Percentiles rank a stretch among this genome's conserved stretches.
Evolutionary conservation across 2,888 invertebrate genomes (phyloP).

Genomic region (Lasioglossum villosulum): DNA sequence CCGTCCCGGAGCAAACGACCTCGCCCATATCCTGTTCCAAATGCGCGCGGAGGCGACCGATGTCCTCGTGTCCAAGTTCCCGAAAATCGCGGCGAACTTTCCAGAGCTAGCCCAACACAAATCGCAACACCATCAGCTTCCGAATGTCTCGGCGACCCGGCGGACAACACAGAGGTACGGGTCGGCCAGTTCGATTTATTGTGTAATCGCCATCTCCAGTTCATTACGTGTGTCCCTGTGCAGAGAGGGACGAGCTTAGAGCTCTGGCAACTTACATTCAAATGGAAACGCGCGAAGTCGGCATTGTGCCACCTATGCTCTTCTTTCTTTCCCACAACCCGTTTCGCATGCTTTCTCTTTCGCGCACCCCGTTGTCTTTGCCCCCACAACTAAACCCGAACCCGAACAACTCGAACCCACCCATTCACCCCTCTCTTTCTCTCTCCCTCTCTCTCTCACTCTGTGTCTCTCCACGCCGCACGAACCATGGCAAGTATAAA

Average conservation of each 20-base stretch:
- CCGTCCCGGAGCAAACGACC: background rate
- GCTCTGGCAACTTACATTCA: conserved; percentile 52
- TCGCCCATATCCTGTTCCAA: background rate
- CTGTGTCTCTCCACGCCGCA: conserved; percentile 47
- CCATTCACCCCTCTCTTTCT: background rate
- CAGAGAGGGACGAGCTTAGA: conserved; percentile 32
- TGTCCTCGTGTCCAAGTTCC: background rate
- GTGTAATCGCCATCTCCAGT: conserved; percentile 33
- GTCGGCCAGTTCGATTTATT: conserved; percentile 38
- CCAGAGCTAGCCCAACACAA: background rate
- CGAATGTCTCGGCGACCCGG: background rate
- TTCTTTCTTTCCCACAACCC: conserved; percentile 42
- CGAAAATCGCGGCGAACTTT: conserved; percentile 8
- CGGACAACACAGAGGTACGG: conserved; percentile 5
- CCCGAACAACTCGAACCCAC: conserved; percentile 1
- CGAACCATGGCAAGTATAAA: conserved; percentile 77
- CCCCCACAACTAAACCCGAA: background rate
- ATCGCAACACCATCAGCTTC: conserved; percentile 10
- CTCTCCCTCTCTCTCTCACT: background rate
- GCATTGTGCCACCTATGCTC: conserved; percentile 59
- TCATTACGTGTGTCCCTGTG: conserved; percentile 24
- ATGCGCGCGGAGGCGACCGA: background rate
- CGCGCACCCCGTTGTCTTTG: background rate
- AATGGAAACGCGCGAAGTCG: conserved; percentile 67
- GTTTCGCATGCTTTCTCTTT: background rate